Conservation (phyloP, 2,888 invertebrate genomes). For the Sabellastarte sp. region DNA sequence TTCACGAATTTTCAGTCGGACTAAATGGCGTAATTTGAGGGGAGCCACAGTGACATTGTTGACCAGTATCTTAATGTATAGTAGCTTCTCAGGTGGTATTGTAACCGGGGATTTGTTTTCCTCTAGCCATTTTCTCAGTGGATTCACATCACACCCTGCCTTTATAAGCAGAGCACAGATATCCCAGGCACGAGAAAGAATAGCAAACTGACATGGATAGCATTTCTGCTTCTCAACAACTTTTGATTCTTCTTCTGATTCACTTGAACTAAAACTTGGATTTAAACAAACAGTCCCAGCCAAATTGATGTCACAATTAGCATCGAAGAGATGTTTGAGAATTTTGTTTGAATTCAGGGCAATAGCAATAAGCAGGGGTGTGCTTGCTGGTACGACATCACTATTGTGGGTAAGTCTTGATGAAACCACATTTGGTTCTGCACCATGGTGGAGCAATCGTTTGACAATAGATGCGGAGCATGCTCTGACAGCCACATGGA, state of each 20-base stretch:
- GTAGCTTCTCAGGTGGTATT: constrained; percentile 24
- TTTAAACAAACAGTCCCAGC: constrained; percentile 23
- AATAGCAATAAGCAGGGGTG: constrained; percentile 33
- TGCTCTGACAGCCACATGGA: constrained; percentile 33
- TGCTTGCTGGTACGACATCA: constrained; percentile 31
- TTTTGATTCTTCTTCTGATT: constrained; percentile 21
- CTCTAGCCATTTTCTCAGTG: constrained; percentile 24
- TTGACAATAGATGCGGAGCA: constrained; percentile 23
- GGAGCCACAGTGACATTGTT: constrained; percentile 12
- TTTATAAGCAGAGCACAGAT: constrained; percentile 29
- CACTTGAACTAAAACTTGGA: constrained; percentile 18
- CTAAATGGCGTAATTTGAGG: constrained; percentile 17
- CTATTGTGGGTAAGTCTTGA: constrained; percentile 27
- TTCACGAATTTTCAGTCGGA: constrained; percentile 16
- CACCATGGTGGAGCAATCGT: constrained; percentile 18
- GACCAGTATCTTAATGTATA: constrained; percentile 20
- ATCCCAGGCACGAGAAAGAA: constrained; percentile 27
- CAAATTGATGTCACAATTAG: constrained; percentile 28
- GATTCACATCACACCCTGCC: constrained; percentile 24
- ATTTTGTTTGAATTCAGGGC: constrained; percentile 7
- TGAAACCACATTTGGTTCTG: constrained; percentile 25
- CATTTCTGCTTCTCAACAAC: constrained; percentile 15
- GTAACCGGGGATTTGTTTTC: constrained; percentile 15
- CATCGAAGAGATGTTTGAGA: constrained; percentile 23
- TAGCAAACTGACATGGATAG: constrained; percentile 25